These are phyloP conservation scores for Himalopsyche kuldschensis DNA, from an alignment of 2,888 invertebrate species.

Conservation along the genomic window DNA sequence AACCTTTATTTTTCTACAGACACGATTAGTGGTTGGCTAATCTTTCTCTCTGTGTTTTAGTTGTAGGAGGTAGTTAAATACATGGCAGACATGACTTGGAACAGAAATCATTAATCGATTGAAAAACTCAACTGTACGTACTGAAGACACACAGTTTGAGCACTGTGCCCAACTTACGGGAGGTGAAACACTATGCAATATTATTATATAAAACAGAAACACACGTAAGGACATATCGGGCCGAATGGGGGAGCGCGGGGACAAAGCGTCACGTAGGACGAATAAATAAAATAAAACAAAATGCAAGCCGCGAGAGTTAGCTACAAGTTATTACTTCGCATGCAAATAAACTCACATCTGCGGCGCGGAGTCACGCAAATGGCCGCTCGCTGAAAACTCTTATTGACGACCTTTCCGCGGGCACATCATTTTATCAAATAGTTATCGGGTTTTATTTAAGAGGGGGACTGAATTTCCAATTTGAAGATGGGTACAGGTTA, in stretches of 20 bases:
- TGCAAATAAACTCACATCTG: conserved; percentile 1
- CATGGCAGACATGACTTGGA: too few species aligned
- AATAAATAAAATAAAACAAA: neutral
- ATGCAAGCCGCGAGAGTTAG: conserved; percentile 1
- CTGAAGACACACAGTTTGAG: neutral
- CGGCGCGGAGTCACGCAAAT: neutral
- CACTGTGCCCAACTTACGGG: neutral
- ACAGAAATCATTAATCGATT: too few species aligned
- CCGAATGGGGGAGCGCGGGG: neutral
- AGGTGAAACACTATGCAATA: neutral
- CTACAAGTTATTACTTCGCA: neutral
- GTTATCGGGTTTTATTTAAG: neutral
- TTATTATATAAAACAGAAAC: neutral
- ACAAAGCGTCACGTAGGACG: neutral
- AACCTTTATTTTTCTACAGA: too few species aligned
- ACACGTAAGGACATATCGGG: neutral
- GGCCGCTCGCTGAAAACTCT: neutral
- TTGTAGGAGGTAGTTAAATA: too few species aligned
- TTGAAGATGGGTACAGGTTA: neutral
- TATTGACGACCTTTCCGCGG: neutral
- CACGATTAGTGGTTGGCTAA: too few species aligned
- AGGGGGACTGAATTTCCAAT: neutral
- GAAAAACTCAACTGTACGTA: too few species aligned
- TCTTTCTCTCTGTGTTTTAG: too few species aligned
- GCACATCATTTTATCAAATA: neutral